Evolutionary conservation across 2,113 vertebrate genomes (phyloP).

Genomic region (Amphilophus citrinellus): DNA sequence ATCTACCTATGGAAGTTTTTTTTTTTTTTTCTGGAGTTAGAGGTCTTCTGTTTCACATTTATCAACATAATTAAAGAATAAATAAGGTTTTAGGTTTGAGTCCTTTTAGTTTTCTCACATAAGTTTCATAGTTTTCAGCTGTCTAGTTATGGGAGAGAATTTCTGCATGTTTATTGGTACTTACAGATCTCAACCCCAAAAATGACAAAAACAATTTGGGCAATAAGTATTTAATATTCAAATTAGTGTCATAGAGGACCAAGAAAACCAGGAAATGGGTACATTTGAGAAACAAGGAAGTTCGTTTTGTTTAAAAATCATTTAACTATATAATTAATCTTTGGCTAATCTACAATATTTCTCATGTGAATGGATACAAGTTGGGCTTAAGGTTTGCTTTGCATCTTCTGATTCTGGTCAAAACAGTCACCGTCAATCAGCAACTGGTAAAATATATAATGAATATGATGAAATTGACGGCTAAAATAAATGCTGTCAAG

Average conservation of each 20-base stretch:
- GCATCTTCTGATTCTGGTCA: not conserved
- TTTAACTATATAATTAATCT: not conserved
- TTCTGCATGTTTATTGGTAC: not conserved
- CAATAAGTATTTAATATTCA: not conserved
- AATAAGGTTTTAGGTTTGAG: not conserved
- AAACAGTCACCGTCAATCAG: not conserved
- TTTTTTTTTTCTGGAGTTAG: not conserved
- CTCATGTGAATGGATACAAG: not conserved
- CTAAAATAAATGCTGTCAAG: not conserved
- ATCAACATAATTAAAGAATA: not conserved
- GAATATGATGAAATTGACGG: not conserved
- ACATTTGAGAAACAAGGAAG: not conserved
- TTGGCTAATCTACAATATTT: not conserved
- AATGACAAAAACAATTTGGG: not conserved
- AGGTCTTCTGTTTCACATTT: not conserved
- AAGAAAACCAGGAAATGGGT: not conserved
- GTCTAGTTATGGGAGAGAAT: not conserved
- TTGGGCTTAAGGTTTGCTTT: not conserved
- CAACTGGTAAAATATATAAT: not conserved
- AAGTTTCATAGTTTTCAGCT: not conserved
- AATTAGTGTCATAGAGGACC: not conserved
- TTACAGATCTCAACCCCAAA: not conserved
- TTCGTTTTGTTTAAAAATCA: not conserved
- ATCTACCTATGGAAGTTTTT: no score
- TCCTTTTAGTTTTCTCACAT: not conserved